phyloP scores from a whole-genome alignment of 2,888 invertebrate genomes.

The Patella pellucida region DNA sequence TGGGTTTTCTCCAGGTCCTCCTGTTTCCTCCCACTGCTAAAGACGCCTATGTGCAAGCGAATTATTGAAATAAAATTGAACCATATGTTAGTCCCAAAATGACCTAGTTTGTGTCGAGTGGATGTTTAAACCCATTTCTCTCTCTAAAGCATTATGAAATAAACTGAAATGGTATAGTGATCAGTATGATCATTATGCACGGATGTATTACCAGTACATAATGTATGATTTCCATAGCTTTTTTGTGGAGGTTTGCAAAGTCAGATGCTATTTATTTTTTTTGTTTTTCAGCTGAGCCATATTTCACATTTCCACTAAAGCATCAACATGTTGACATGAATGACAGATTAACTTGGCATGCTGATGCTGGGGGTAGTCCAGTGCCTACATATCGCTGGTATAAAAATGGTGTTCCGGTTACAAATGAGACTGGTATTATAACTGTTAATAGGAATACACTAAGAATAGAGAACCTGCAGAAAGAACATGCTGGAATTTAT shows the following conservation, averaged over 20 bases:
- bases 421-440: constrained; percentile 29
- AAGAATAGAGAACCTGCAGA: constrained; percentile 39
- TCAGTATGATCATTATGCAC: too few species aligned
- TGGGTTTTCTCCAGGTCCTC: too few species aligned
- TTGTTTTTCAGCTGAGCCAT: constrained; percentile 58
- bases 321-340: constrained; percentile 62
- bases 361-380: constrained; percentile 61
- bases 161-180: too few species aligned
- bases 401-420: constrained; percentile 45
- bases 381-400: constrained; percentile 60
- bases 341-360: constrained; percentile 58
- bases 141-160: too few species aligned
- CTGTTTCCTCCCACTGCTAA: too few species aligned
- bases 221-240: too few species aligned
- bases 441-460: constrained; percentile 43
- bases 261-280: constrained; percentile 13
- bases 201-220: too few species aligned
- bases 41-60: too few species aligned
- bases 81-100: too few species aligned
- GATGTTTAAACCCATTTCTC: too few species aligned
- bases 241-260: background rate
- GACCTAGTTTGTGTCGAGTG: too few species aligned
- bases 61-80: too few species aligned
- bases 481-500: constrained; percentile 84
- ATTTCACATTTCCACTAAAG: constrained; percentile 59